Conservation (phyloP, 2,797 vertebrate genomes). For the Enoplosus armatus region DNA sequence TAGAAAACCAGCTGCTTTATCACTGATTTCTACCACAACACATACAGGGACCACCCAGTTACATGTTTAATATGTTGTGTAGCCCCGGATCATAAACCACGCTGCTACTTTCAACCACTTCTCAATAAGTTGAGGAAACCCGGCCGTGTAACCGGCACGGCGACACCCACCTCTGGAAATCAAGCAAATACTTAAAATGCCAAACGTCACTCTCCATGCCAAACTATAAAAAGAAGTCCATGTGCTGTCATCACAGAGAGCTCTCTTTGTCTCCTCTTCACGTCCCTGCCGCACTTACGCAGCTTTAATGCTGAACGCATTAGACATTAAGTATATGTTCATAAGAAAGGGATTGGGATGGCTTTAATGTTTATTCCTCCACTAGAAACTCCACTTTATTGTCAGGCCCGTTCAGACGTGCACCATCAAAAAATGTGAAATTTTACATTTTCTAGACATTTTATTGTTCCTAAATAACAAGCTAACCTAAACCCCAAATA, state of each 20-base stretch:
- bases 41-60: background rate
- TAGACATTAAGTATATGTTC: background rate
- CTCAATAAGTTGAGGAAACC: background rate
- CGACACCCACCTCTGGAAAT: conserved; percentile 7
- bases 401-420: background rate
- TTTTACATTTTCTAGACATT: background rate
- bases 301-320: background rate
- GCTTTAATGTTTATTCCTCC: too few species aligned
- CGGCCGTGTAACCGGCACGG: fast-evolving
- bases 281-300: too few species aligned
- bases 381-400: background rate
- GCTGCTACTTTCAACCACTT: background rate
- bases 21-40: background rate
- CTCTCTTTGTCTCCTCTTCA: background rate
- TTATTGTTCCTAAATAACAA: background rate
- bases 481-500: background rate
- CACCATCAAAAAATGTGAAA: background rate
- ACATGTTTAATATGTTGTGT: background rate
- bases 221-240: background rate
- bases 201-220: background rate
- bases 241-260: background rate
- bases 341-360: background rate
- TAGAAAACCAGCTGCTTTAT: too few species aligned
- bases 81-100: background rate
- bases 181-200: conserved; percentile 3